Percentiles rank a stretch among this genome's conserved stretches.
Evolutionary conservation across 1,140 invertebrate genomes (phyloP).

Genomic region (Parapsyche elsis): DNA sequence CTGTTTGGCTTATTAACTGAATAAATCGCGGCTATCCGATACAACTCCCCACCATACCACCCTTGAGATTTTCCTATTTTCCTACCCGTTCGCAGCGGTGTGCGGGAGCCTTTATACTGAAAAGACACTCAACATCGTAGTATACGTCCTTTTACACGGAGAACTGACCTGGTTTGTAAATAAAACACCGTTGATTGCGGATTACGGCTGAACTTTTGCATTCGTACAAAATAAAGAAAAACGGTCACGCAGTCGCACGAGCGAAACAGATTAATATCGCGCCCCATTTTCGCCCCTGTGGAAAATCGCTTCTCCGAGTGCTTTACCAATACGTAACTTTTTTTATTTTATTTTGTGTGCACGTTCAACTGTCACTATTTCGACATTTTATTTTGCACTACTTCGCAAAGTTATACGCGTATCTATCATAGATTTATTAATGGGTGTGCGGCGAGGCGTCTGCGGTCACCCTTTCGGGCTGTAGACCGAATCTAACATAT

Average conservation of each 20-base stretch:
- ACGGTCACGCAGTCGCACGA: conserved; percentile 6
- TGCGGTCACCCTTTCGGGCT: background rate
- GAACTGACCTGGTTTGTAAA: no score
- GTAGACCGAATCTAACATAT: background rate
- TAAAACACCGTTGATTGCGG: no score
- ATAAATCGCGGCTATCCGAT: no score
- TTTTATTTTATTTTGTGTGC: background rate
- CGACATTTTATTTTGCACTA: background rate
- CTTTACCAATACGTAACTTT: background rate
- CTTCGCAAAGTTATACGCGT: background rate
- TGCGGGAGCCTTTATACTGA: no score
- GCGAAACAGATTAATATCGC: background rate
- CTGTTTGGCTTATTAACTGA: no score
- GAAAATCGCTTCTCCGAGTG: conserved; percentile 5
- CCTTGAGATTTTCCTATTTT: no score
- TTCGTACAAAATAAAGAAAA: background rate
- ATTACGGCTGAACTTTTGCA: no score
- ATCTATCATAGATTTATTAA: background rate
- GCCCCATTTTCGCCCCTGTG: background rate
- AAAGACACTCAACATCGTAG: no score
- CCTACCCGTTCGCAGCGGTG: no score
- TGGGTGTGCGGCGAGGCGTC: background rate
- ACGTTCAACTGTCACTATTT: background rate
- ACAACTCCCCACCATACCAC: no score
- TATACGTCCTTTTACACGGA: no score